Conservation (phyloP, 2,113 vertebrate genomes). For the Hemiscyllium ocellatum region DNA sequence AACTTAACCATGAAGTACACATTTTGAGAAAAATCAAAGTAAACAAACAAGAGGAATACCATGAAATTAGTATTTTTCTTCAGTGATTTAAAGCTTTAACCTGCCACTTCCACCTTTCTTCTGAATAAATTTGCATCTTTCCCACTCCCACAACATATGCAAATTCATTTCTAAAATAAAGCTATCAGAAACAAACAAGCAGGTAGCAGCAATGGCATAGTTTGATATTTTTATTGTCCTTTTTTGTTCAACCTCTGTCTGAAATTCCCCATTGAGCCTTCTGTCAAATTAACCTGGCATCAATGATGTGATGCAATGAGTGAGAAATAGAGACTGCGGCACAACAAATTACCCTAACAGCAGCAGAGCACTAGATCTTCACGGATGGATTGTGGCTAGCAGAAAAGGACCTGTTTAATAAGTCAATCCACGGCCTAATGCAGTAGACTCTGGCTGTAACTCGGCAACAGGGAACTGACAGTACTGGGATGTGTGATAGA, state of each 20-base stretch:
- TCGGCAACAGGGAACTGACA: too few relatives aligned
- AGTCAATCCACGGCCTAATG: conserved; percentile 31
- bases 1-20: neutral
- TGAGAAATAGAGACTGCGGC: neutral
- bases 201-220: neutral
- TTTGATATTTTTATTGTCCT: neutral
- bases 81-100: neutral
- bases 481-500: neutral
- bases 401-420: conserved; percentile 5
- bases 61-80: neutral
- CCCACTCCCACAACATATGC: too few relatives aligned
- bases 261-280: neutral
- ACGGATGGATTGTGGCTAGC: neutral
- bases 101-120: neutral
- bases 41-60: neutral
- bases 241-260: neutral
- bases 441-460: neutral
- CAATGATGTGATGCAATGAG: neutral
- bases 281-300: neutral
- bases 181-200: neutral
- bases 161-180: neutral
- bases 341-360: neutral
- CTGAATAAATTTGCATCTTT: neutral
- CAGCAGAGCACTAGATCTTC: neutral
- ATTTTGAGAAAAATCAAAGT: neutral